These are phyloP conservation scores for Diloba caeruleocephala DNA, from an alignment of 2,888 invertebrate species.

Conservation along the genomic window DNA sequence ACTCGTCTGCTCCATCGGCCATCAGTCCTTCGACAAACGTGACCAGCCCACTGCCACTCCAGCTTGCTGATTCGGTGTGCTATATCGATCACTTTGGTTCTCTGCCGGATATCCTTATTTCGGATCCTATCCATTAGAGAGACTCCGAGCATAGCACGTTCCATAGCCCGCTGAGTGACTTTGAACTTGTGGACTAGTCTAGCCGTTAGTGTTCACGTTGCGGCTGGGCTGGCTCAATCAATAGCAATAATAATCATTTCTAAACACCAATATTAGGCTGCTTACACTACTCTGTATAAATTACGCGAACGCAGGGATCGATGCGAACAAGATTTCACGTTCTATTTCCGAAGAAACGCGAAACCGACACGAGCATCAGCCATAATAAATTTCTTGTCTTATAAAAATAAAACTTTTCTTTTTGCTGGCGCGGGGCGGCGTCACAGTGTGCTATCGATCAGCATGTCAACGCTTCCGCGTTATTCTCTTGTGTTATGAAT, in stretches of 20 bases:
- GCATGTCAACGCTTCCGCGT: conserved; percentile 53
- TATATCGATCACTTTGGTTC: no score
- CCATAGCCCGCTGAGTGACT: no score
- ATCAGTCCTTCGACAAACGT: no score
- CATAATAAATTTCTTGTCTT: conserved; percentile 88
- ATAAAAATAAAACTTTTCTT: conserved; percentile 89
- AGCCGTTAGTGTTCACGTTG: no score
- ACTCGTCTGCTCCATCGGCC: no score
- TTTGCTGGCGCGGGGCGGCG: conserved; percentile 79
- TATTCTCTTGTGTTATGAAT: conserved; percentile 21
- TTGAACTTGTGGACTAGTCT: no score
- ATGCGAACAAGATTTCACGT: conserved; percentile 76
- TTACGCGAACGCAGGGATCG: conserved; percentile 64
- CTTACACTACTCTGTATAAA: conserved; percentile 40
- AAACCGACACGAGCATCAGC: conserved; percentile 85
- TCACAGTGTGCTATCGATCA: conserved; percentile 64
- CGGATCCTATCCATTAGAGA: no score
- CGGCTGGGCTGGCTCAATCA: no score
- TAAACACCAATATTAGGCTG: conserved; percentile 34
- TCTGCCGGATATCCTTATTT: no score
- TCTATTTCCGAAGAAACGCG: conserved; percentile 85
- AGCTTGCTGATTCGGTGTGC: no score
- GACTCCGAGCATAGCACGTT: no score
- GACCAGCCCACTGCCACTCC: no score
- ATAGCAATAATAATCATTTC: conserved; percentile 15